Evolutionary conservation across 2,888 invertebrate species (phyloP), one percentile per base, ranked within the genome.

Genomic region (Plagiodera versicolora): DNA sequence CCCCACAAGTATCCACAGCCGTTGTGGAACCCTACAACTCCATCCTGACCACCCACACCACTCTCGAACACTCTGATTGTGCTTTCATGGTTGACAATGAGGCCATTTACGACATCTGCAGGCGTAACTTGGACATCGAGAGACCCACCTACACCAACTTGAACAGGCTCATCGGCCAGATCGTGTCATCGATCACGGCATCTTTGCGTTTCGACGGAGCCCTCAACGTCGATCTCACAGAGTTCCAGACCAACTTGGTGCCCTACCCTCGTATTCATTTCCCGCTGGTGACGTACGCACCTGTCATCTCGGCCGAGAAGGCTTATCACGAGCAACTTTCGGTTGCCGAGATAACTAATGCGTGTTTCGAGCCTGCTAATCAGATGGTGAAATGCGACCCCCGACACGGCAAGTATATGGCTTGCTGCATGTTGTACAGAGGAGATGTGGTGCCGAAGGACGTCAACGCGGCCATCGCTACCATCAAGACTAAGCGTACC

Each of bases 11-110:
- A 46, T 92, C 92, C 68, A 92, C 92, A 35, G 92, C 92, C 60
- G 92, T 92, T 46, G 97, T 97, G n/a, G 97, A 97, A 81, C 97
- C 97, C 24, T 97, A 97, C 89, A 97, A 97, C 84, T 95, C 96
- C 0, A 95, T 97, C 77, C 84, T 97, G 75, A 96, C 95, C 76
- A 97, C 97, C 63, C 97, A 97, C 84, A 97, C 96, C 57, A 96
- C 96, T 61, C 82, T 92, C 74, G 95, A 96, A 81, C 96, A 95
- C 81, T 94, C 94, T 0, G 95, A 95, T 84, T 96, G 96, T 81
- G 95, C 95, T 52, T 97, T 97, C 83, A 96, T 96, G 96, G 94
- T 92, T 65, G 92, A 92, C 82, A 92, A 92, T 76, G 92, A 92
- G 80, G 92, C 92, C 53, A 92, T 92, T 79, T 93, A 95, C 81